These are phyloP conservation scores for Tenthredo amoena DNA, from an alignment of 2,888 invertebrate genomes.

Conservation along the genomic window DNA sequence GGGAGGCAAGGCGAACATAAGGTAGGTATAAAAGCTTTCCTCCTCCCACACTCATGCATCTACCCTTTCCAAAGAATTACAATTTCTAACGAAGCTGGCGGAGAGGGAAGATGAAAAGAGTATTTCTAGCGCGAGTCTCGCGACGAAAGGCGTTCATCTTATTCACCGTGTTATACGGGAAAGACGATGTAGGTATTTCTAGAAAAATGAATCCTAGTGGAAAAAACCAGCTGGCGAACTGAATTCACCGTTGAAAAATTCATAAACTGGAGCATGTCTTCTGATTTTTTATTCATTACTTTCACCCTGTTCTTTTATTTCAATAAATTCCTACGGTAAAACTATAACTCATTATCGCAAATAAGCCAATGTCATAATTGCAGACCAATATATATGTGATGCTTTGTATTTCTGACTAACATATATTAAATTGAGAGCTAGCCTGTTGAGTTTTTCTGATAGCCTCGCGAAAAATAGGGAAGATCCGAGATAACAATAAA, in stretches of 20 bases:
- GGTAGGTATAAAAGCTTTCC: conserved; percentile 48
- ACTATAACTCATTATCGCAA: not conserved
- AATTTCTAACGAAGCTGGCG: conserved; percentile 38
- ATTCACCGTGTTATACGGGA: conserved; percentile 38
- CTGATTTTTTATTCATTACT: not conserved
- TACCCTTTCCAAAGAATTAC: conserved; percentile 45
- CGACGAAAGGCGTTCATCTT: conserved; percentile 40
- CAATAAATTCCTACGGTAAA: not conserved
- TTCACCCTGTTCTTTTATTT: not conserved
- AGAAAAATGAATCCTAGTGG: not conserved
- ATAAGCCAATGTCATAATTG: not conserved
- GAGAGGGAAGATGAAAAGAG: conserved; percentile 45
- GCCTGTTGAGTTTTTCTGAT: not conserved
- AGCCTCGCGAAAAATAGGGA: not conserved
- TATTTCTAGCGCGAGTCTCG: conserved; percentile 16
- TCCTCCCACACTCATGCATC: conserved; percentile 46
- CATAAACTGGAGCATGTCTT: not conserved
- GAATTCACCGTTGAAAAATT: conserved; percentile 8
- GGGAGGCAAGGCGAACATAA: conserved; percentile 47
- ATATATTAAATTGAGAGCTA: not conserved
- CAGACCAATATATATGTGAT: not conserved
- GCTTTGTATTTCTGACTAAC: not conserved
- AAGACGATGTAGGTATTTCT: conserved; percentile 17
- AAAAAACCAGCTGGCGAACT: not conserved
- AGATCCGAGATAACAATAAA: conserved; percentile 20